Evolutionary conservation across 2,797 vertebrate species (phyloP).

Genomic region (Pampus argenteus): DNA sequence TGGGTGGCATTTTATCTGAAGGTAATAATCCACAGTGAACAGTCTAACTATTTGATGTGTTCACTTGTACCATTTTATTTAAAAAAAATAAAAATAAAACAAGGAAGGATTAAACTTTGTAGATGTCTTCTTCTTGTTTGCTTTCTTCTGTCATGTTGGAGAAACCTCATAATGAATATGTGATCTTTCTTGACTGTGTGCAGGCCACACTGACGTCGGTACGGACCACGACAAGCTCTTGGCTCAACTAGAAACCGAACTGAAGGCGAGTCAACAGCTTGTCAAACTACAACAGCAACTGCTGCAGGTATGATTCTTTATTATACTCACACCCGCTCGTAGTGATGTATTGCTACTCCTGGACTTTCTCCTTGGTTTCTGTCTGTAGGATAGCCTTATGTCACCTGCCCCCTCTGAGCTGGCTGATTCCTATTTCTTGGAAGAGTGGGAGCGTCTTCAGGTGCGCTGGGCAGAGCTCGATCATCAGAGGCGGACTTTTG

Average conservation of each 20-base stretch:
- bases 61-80: not conserved
- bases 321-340: not conserved
- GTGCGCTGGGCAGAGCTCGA: constrained; percentile 70
- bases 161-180: not conserved
- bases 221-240: constrained; percentile 87
- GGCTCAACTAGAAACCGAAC: constrained; percentile 78
- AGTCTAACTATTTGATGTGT: not conserved
- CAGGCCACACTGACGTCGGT: constrained; percentile 49
- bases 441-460: constrained; percentile 86
- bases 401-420: constrained; percentile 67
- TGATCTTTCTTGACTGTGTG: not conserved
- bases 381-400: constrained; percentile 70
- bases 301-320: constrained; percentile 77
- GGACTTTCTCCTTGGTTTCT: not conserved
- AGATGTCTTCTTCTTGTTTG: not conserved
- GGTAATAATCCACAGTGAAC: constrained; percentile 50
- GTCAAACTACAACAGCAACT: constrained; percentile 83
- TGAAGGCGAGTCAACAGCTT: constrained; percentile 81
- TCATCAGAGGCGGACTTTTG: constrained; percentile 81
- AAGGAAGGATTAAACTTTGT: rapidly evolving
- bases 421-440: constrained; percentile 82
- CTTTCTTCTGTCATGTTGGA: not conserved
- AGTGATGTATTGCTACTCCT: not conserved
- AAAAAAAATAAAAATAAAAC: not conserved
- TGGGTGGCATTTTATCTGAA: constrained; percentile 58